Evolutionary conservation across 2,797 vertebrate genomes (phyloP), one percentile per base, ranked within the genome.

Genomic region (Bradypodion pumilum): DNA sequence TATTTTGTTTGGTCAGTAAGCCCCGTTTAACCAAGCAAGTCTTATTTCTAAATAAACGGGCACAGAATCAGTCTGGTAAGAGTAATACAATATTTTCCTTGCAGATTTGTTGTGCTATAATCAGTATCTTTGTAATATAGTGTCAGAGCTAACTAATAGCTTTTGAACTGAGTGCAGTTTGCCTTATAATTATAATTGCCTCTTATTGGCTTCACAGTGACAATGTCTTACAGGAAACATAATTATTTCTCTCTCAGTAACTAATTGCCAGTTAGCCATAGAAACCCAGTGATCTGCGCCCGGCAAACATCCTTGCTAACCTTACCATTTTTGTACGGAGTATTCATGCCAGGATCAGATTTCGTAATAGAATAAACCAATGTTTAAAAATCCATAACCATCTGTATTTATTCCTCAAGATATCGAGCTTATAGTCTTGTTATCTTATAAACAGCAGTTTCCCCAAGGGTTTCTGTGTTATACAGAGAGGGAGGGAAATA

Each of bases 121-220:
- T 79, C 70, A 60, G 42, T 59, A 42, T 83, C 81, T 35, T 69
- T 79, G 46, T 68, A 81, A 72, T 74, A 59, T 65, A 83, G 62
- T 32, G 25, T 59, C 69, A 32, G 37, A 46, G 74, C 68, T 66
- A 73, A 70, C 66, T 66, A 81, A 76, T 78, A 73, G 78, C 37
- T 81, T 72, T 66, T 80, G 74, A 84, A 84, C 59, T 70, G 59
- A 77, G 82, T 46, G 59, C 78, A 84, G 81, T 81, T 84, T 77
- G 73, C 82, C 73, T 49, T 74, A 72, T 87, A 87, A 84, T 84
- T 87, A 84, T 81, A 81, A 81, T 85, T 85, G 84, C 72, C 78
- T 84, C 65, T 87, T 81, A 84, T 81, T 87, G 68, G 74, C 60
- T 84, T 81, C 74, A 78, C 49, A 77, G 86, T 81, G 74, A 78